Evolutionary conservation across 2,888 invertebrate species (phyloP).

Genomic region (Drosophila yooni): DNA sequence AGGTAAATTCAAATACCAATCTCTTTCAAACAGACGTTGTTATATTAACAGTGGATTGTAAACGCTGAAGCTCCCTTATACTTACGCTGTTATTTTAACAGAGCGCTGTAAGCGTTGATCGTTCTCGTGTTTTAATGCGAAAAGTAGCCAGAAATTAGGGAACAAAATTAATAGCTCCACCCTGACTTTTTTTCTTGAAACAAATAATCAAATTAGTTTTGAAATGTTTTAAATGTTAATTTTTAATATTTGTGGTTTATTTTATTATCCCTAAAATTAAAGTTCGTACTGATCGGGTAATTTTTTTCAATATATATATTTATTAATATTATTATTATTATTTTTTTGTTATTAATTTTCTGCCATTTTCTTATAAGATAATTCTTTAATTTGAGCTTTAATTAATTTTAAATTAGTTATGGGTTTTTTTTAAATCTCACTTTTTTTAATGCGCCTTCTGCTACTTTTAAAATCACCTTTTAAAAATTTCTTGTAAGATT

Average conservation of each 20-base stretch:
- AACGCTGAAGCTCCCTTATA: not conserved
- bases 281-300: too few species aligned
- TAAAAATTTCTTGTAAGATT: not conserved
- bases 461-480: not conserved
- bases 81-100: not conserved
- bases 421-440: too few species aligned
- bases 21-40: not conserved
- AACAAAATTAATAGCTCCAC: not conserved
- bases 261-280: not conserved
- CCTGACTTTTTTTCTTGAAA: not conserved
- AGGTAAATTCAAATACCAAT: not conserved
- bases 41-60: not conserved
- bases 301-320: too few species aligned
- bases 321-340: too few species aligned
- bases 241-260: not conserved
- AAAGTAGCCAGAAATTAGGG: not conserved
- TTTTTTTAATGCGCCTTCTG: too few species aligned
- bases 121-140: not conserved
- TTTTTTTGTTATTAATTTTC: too few species aligned
- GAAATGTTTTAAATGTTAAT: not conserved
- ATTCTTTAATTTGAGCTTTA: too few species aligned
- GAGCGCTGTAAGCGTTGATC: not conserved
- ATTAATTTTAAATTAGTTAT: too few species aligned
- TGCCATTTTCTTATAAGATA: too few species aligned
- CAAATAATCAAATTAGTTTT: not conserved